Conservation (phyloP, 2,113 vertebrate species). For the Nicator chloris region DNA sequence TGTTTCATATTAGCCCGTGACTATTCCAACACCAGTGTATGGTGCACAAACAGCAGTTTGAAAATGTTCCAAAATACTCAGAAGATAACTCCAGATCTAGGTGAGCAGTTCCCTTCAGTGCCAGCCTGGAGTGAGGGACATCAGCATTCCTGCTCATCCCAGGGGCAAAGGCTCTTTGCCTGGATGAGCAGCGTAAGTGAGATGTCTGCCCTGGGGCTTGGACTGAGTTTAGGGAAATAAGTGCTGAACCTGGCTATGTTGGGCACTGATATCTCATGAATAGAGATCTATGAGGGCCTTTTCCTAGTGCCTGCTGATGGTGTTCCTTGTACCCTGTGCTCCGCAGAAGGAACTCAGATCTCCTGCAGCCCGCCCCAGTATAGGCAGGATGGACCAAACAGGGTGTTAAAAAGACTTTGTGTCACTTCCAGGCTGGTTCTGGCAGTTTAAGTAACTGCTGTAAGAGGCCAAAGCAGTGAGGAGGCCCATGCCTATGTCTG, state of each 20-base stretch:
- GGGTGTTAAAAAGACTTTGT: not conserved
- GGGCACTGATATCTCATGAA: not conserved
- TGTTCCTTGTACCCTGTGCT: rapidly evolving
- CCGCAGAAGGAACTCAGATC: not conserved
- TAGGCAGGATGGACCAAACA: not conserved
- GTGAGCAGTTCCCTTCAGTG: not conserved
- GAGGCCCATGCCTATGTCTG: not conserved
- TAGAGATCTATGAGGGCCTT: not conserved
- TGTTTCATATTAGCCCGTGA: not conserved
- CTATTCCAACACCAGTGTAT: not conserved
- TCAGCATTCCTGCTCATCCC: not conserved
- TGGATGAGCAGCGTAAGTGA: not conserved
- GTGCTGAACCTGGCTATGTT: not conserved
- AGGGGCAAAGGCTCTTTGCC: not conserved
- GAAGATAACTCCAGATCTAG: not conserved
- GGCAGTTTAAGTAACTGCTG: not conserved
- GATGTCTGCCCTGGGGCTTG: not conserved
- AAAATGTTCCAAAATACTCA: not conserved
- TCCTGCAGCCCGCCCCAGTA: not conserved
- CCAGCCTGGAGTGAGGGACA: not conserved
- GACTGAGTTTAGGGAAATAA: not conserved
- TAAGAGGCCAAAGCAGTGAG: not conserved
- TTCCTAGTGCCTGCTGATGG: not conserved
- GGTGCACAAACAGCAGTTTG: not conserved
- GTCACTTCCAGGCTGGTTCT: not conserved